These are phyloP conservation scores for Mobula hypostoma DNA, from an alignment of 2,113 vertebrate genomes.

Conservation along the genomic window DNA sequence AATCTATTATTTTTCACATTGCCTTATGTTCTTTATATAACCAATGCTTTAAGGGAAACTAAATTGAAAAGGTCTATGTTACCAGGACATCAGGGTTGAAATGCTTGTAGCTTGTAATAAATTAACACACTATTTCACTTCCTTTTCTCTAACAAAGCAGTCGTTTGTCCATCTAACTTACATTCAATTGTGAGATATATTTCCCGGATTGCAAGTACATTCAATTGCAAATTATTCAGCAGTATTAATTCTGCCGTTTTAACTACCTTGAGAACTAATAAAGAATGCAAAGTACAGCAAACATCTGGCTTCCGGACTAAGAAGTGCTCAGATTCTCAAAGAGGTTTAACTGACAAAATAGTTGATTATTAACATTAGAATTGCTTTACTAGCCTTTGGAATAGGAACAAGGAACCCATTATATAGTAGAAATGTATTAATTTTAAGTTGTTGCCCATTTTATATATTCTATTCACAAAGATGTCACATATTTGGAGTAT, in stretches of 20 bases:
- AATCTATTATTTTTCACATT: constrained; percentile 22
- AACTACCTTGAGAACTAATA: constrained; percentile 86
- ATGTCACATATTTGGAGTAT: neutral
- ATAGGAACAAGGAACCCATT: constrained; percentile 33
- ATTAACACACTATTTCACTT: constrained; percentile 80
- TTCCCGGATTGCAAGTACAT: constrained; percentile 87
- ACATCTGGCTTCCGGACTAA: constrained; percentile 74
- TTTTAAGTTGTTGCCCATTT: constrained; percentile 27
- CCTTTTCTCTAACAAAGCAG: constrained; percentile 67
- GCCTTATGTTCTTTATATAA: constrained; percentile 17
- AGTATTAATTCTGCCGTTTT: constrained; percentile 80
- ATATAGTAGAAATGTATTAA: constrained; percentile 33
- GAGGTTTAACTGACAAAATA: constrained; percentile 38
- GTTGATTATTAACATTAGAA: constrained; percentile 38
- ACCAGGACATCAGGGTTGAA: constrained; percentile 87
- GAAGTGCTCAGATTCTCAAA: constrained; percentile 62
- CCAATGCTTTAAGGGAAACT: constrained; percentile 18
- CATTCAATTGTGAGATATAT: constrained; percentile 86
- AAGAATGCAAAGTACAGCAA: constrained; percentile 79
- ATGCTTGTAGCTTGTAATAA: constrained; percentile 90
- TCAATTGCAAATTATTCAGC: constrained; percentile 91
- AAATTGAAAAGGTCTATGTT: constrained; percentile 67
- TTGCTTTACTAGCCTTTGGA: constrained; percentile 36
- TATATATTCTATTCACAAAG: constrained; percentile 13
- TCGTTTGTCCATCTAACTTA: constrained; percentile 80